Conservation (phyloP, 1,140 invertebrate genomes). For the Xylocopa sonorina region DNA sequence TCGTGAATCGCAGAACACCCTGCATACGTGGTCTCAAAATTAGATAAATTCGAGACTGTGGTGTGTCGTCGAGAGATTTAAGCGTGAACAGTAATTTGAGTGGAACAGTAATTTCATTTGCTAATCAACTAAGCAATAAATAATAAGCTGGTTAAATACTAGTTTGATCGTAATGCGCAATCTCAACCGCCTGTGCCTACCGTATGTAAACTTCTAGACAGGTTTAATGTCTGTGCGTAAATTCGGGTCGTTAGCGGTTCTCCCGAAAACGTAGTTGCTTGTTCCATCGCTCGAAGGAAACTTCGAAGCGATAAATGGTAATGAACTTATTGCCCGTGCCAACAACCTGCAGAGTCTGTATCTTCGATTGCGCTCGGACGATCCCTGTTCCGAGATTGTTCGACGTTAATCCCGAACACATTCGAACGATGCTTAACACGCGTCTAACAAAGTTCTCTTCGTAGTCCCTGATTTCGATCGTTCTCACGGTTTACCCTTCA, state of each 20-base stretch:
- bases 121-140: constrained; percentile 7
- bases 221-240: constrained; percentile 27
- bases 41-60: too few relatives aligned
- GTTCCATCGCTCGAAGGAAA: not conserved
- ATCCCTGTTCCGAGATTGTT: not conserved
- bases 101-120: not conserved
- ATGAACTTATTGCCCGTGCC: not conserved
- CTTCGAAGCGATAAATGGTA: constrained; percentile 21
- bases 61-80: too few relatives aligned
- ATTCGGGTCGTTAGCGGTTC: constrained; percentile 44
- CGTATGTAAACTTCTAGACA: constrained; percentile 22
- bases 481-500: not conserved
- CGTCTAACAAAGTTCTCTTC: not conserved
- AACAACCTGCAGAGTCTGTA: not conserved
- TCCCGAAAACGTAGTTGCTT: not conserved
- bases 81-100: too few relatives aligned
- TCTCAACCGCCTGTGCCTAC: constrained; percentile 17
- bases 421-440: too few relatives aligned
- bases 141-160: constrained; percentile 2
- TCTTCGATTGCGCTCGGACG: not conserved
- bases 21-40: too few relatives aligned
- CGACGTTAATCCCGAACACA: too few relatives aligned
- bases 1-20: too few relatives aligned
- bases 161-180: constrained; percentile 24
- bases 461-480: not conserved